Base-by-base conservation (phyloP, 2,888 invertebrate species). In the Rhogogaster chlorosoma region DNA sequence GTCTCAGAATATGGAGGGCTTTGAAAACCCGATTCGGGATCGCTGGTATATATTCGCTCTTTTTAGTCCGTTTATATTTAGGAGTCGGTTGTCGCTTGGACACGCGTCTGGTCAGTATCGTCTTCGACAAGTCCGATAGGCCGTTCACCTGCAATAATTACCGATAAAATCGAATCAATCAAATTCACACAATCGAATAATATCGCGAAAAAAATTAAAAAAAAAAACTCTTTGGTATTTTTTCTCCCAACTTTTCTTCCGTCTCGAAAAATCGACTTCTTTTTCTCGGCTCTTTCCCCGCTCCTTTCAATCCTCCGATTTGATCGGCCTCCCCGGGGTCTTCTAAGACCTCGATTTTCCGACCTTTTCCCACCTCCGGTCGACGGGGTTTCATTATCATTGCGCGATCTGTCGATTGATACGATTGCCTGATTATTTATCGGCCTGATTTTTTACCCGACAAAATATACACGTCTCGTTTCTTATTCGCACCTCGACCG, bases 11-110 rank as follows among this genome's bases (percentile, higher is more conserved):
- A 38, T 85, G 64, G 32, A 88, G 77, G 61, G 88, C 84, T 75
- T 84, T 86, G 85, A 88, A 88, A 64, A 89, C 86, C 36, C 77
- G 84, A 36, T 45, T 71, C n/a, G 88, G 89, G 85, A 89, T 87
- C 75, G 61, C 10, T 36, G 84, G 84, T 22, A 82, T n/a, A 9
- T 32, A 9, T 26, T 71, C 10, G 10, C 2, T 29, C 9, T 85
- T 84, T 53, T 18, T 84, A 80, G n/a, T 80, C 7, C 38, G 2
- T 32, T 29, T 26, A 42, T n/a, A 18, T 22, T 22, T 22, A 10
- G 4, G 22, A 61, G 26, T 38, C 15, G 77, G n/a, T 2, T 61
- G 32, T 6, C 32, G 6, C 38, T 42, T 32, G 2, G 80, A 61
- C 5, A 38, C 22, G 3, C 80, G 57, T 22, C 38, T 61, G 22